Percentiles rank a stretch among this genome's conserved stretches.
Conservation (phyloP, 2,888 invertebrate species). For the Andrena praecox region DNA sequence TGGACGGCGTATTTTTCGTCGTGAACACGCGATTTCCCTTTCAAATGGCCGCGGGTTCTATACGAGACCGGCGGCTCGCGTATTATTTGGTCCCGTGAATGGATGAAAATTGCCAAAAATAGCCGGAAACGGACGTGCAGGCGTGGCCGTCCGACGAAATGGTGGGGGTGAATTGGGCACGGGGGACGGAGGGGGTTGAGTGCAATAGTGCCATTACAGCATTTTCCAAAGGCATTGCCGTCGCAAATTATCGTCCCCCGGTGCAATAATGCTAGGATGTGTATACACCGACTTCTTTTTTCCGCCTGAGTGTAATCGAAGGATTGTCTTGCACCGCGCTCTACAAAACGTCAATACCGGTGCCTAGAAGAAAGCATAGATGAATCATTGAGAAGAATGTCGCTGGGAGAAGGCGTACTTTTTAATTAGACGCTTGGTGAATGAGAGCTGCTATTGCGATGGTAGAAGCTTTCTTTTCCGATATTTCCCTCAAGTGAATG, state of each 20-base stretch:
- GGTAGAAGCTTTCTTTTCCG: background rate
- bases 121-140: constrained; percentile 74
- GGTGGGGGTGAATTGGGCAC: constrained; percentile 1
- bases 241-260: constrained; percentile 59
- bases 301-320: constrained; percentile 19
- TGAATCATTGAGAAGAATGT: constrained; percentile 11
- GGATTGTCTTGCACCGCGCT: constrained; percentile 33
- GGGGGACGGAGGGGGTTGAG: background rate
- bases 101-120: constrained; percentile 79
- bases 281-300: constrained; percentile 33
- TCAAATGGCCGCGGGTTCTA: constrained; percentile 58
- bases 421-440: background rate
- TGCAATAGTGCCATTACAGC: constrained; percentile 63
- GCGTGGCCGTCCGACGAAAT: constrained; percentile 52
- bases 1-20: constrained; percentile 47
- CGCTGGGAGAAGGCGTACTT: background rate
- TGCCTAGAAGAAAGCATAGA: background rate
- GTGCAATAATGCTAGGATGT: constrained; percentile 42
- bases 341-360: constrained; percentile 25
- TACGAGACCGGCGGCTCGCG: constrained; percentile 27
- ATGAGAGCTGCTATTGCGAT: constrained; percentile 1
- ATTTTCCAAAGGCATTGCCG: constrained; percentile 56
- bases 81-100: constrained; percentile 71
- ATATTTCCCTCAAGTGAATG: background rate
- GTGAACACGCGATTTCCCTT: constrained; percentile 67